These are phyloP conservation scores for Aeoliscus strigatus DNA, from an alignment of 2,797 vertebrate species.

Conservation along the genomic window DNA sequence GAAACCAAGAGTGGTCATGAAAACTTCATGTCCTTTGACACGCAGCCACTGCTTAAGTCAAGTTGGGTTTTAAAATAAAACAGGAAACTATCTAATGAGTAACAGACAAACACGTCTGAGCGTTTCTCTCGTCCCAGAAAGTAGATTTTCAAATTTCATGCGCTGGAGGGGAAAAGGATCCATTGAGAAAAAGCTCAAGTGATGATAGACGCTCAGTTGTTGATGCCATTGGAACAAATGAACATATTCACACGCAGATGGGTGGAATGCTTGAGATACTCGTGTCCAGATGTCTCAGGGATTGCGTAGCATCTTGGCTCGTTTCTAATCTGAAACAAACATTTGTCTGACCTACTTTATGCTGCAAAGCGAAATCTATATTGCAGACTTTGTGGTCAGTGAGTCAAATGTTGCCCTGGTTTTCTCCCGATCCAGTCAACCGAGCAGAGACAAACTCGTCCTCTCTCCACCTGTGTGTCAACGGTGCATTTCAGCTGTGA, in stretches of 20 bases:
- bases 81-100: slow-evolving; percentile 40
- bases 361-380: slow-evolving; percentile 33
- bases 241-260: slow-evolving; percentile 34
- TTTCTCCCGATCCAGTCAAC: slow-evolving; percentile 1
- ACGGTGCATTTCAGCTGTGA: slow-evolving; percentile 36
- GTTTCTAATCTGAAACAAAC: slow-evolving; percentile 46
- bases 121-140: slow-evolving; percentile 25
- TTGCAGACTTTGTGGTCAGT: slow-evolving; percentile 36
- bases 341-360: slow-evolving; percentile 64
- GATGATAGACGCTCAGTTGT: slow-evolving; percentile 40
- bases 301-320: slow-evolving; percentile 47
- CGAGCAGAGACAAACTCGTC: slow-evolving; percentile 23
- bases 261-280: slow-evolving; percentile 48
- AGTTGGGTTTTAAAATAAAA: slow-evolving; percentile 33
- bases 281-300: slow-evolving; percentile 59
- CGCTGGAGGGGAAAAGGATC: slow-evolving; percentile 40
- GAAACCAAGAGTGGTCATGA: slow-evolving; percentile 42
- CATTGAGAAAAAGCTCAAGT: slow-evolving; percentile 32
- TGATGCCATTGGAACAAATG: slow-evolving; percentile 37
- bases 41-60: slow-evolving; percentile 15
- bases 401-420: slow-evolving; percentile 9
- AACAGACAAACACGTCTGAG: slow-evolving; percentile 14
- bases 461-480: slow-evolving; percentile 34
- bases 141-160: slow-evolving; percentile 18
- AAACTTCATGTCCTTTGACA: slow-evolving; percentile 20